Conservation (phyloP, 2,888 invertebrate genomes). For the Morpho helenor region DNA sequence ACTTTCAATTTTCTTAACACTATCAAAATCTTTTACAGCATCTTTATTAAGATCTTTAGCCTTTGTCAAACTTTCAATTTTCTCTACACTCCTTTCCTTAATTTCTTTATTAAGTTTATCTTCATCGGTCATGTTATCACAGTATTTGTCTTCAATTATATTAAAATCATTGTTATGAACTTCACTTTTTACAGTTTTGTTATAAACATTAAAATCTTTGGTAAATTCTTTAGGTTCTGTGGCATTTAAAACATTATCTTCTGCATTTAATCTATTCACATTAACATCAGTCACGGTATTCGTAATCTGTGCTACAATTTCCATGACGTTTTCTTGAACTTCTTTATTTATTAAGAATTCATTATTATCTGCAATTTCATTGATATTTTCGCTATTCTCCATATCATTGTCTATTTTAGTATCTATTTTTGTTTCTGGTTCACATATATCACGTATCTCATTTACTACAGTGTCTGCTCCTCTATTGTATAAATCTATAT, state of each 20-base stretch:
- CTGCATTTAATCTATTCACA: conserved; percentile 5
- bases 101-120: conserved; percentile 2
- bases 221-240: conserved; percentile 20
- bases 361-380: conserved; percentile 8
- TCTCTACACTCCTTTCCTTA: no score
- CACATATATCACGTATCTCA: neutral
- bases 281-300: neutral
- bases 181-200: conserved; percentile 1
- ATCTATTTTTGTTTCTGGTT: no score
- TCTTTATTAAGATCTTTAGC: no score
- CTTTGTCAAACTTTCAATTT: no score
- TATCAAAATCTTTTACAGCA: no score
- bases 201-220: conserved; percentile 7
- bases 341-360: neutral
- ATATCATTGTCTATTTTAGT: neutral
- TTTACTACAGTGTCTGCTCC: neutral
- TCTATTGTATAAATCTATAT: conserved; percentile 1
- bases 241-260: conserved; percentile 17
- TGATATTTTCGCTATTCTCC: neutral
- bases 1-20: no score
- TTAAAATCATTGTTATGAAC: conserved; percentile 8
- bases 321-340: neutral
- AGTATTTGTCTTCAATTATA: conserved; percentile 10
- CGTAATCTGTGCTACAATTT: no score
- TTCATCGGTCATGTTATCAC: neutral